Evolutionary conservation across 2,888 invertebrate genomes (phyloP), one percentile per base, ranked within the genome.

Genomic region (Tribolium freemani): DNA sequence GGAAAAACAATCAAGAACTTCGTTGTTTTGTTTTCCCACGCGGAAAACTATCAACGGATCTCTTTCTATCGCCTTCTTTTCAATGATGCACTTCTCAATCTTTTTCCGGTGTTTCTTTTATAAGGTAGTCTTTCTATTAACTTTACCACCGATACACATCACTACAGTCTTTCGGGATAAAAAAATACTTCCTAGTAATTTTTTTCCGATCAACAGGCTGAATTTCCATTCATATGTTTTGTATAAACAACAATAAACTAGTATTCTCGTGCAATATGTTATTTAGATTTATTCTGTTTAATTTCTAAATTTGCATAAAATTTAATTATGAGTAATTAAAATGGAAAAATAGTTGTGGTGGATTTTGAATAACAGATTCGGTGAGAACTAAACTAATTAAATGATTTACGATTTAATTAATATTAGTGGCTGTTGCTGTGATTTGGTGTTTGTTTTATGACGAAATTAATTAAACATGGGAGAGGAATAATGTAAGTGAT

Each of bases 21-120:
- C 31, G 44, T 68, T 74, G 74, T 71, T 71, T 71, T 74, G 71
- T 68, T 71, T 74, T 74, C 58, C 69, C 74, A 74, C 74, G 74
- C 74, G 74, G 71, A 71, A 74, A 74, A 74, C 74, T 71, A 74
- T 74, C 71, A 69, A 57, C 60, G 71, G 63, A 53, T 54, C 46
- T 74, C 71, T 70, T 71, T 68, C 67, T 56, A 16, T 45, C 56
- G 72, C 38, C 60, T 73, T 61, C 66, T 63, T 63, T 73, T 63
- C 61, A 50, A 51, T 54, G 69, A 66, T 64, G 66, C 63, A 73
- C 50, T 71, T 44, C 48, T 53, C 57, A 56, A 54, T 51, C 58
- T 44, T 68, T 71, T 71, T 67, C 53, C 56, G 38, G 68, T 48
- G 60, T 69, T 69, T 69, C 45, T 51, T 60, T 57, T 69, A 58